These are phyloP conservation scores for Taphrorychus bicolor DNA, from an alignment of 2,888 invertebrate species.

Conservation along the genomic window DNA sequence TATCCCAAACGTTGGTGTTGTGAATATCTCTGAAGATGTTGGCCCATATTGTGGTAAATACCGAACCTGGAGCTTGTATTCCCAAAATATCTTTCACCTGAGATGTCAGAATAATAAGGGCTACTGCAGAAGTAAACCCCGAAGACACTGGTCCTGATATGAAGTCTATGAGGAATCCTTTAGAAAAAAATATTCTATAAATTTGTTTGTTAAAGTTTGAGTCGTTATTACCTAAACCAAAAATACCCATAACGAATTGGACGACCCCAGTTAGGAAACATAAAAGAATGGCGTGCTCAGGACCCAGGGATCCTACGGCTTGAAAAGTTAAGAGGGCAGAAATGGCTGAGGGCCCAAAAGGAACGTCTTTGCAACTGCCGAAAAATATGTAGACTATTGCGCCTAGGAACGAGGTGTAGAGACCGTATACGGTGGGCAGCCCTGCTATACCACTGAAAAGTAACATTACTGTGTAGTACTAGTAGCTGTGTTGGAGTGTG, in stretches of 20 bases:
- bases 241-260: slow-evolving; percentile 80
- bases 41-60: slow-evolving; percentile 81
- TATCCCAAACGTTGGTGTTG: slow-evolving; percentile 73
- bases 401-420: slow-evolving; percentile 93
- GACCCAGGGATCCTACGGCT: slow-evolving; percentile 69
- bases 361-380: slow-evolving; percentile 92
- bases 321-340: slow-evolving; percentile 86
- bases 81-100: slow-evolving; percentile 86
- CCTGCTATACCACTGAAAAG: slow-evolving; percentile 54
- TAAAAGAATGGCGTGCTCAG: slow-evolving; percentile 76
- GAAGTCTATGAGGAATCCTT: slow-evolving; percentile 86
- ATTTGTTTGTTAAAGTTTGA: neutral
- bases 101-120: slow-evolving; percentile 85
- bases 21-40: slow-evolving; percentile 74
- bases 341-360: slow-evolving; percentile 92
- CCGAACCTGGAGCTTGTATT: slow-evolving; percentile 73
- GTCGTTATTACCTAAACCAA: slow-evolving; percentile 71
- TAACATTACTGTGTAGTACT: neutral
- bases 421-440: slow-evolving; percentile 81
- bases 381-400: slow-evolving; percentile 89
- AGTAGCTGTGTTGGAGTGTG: neutral
- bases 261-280: slow-evolving; percentile 78
- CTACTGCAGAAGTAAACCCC: slow-evolving; percentile 91
- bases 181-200: neutral
- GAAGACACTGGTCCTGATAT: slow-evolving; percentile 90